phyloP scores from a whole-genome alignment of 1,140 invertebrate genomes.

The Whitmania pigra region DNA sequence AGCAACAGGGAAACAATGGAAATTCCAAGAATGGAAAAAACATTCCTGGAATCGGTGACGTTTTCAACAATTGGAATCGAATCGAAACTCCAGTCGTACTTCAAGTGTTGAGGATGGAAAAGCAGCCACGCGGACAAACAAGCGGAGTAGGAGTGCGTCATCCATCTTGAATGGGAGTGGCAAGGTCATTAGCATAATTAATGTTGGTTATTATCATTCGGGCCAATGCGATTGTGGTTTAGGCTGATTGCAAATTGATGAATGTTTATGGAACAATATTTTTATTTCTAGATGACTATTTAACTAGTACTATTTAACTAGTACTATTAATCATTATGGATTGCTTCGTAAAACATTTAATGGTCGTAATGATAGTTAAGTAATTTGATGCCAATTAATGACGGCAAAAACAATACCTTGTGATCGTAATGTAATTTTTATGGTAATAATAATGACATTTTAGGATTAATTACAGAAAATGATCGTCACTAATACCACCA shows the following conservation, averaged over 20 bases:
- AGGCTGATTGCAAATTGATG: no score
- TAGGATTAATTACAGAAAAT: not conserved
- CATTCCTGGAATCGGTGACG: slow-evolving; percentile 64
- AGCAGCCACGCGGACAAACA: slow-evolving; percentile 78
- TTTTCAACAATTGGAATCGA: slow-evolving; percentile 72
- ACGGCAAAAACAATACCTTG: no score
- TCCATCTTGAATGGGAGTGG: slow-evolving; percentile 45
- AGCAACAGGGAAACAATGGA: not conserved
- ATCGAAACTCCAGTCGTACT: slow-evolving; percentile 95
- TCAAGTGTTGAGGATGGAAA: slow-evolving; percentile 69
- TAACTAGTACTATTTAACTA: no score
- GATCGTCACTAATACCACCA: not conserved
- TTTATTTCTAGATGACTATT: no score
- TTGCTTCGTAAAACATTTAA: no score
- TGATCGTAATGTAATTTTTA: no score
- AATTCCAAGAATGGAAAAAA: slow-evolving; percentile 37
- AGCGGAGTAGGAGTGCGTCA: slow-evolving; percentile 80
- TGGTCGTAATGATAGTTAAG: no score
- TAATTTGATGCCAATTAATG: not conserved
- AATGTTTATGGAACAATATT: no score
- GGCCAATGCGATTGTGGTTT: no score
- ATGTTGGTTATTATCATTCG: no score
- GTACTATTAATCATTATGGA: no score
- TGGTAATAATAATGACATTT: no score
- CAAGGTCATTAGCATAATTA: not conserved